Conservation (phyloP, 2,888 invertebrate genomes). For the Cryptophagus acutangulus region DNA sequence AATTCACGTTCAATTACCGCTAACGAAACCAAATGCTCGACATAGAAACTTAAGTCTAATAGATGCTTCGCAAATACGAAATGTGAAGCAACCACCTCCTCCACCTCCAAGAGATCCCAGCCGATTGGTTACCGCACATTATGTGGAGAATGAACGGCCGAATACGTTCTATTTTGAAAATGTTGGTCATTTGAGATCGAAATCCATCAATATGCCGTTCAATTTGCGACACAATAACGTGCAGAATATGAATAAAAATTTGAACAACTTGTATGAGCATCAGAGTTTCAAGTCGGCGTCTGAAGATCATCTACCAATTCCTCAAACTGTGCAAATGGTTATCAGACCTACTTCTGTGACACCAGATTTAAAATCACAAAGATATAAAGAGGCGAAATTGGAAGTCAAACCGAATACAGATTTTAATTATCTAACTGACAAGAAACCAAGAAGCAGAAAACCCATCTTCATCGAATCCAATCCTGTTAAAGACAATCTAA, state of each 20-base stretch:
- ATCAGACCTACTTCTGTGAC: conserved; percentile 45
- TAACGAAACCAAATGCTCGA: conserved; percentile 33
- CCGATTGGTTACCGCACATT: conserved; percentile 51
- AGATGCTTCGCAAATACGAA: conserved; percentile 30
- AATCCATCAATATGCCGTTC: conserved; percentile 25
- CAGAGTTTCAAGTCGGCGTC: conserved; percentile 42
- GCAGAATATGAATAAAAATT: conserved; percentile 43
- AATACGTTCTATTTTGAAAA: conserved; percentile 52
- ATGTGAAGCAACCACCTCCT: conserved; percentile 54
- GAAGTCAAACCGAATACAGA: conserved; percentile 26
- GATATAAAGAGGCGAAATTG: too few species aligned
- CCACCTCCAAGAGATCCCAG: conserved; percentile 75
- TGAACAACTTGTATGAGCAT: conserved; percentile 34
- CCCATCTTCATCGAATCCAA: conserved; percentile 64
- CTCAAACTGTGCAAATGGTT: conserved; percentile 30
- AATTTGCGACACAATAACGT: too few species aligned
- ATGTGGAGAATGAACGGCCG: conserved; percentile 47
- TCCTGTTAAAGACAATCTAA: conserved; percentile 41
- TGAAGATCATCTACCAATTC: conserved; percentile 42
- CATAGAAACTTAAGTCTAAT: conserved; percentile 38
- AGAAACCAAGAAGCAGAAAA: conserved; percentile 65
- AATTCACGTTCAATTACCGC: conserved; percentile 40
- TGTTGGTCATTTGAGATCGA: conserved; percentile 26
- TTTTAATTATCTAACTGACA: conserved; percentile 66
- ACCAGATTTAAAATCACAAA: conserved; percentile 37